Evolutionary conservation across 2,888 invertebrate genomes (phyloP).

Genomic region (Lordiphosa andalusiaca): DNA sequence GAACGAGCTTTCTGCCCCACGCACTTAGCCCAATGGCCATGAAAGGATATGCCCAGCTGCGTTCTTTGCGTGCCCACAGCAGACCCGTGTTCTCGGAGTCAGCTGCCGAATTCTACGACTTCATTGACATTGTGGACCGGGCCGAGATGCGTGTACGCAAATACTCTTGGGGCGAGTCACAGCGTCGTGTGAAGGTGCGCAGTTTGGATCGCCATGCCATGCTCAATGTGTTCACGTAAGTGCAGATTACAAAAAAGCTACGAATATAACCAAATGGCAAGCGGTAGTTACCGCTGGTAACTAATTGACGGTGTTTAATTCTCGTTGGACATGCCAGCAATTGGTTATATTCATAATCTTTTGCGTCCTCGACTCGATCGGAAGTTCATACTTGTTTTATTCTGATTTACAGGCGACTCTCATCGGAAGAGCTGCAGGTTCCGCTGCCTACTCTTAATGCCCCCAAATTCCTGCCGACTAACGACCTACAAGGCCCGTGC

Average conservation of each 20-base stretch:
- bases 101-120: slow-evolving; percentile 82
- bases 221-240: slow-evolving; percentile 74
- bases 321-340: too few species aligned
- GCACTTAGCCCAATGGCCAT: slow-evolving; percentile 87
- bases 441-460: slow-evolving; percentile 75
- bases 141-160: slow-evolving; percentile 67
- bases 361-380: background rate
- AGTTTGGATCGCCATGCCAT: slow-evolving; percentile 78
- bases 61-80: slow-evolving; percentile 85
- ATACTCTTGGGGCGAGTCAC: slow-evolving; percentile 75
- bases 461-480: slow-evolving; percentile 77
- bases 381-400: background rate
- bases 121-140: slow-evolving; percentile 75
- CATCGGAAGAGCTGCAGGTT: slow-evolving; percentile 76
- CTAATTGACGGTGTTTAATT: too few species aligned
- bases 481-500: slow-evolving; percentile 78
- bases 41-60: slow-evolving; percentile 87
- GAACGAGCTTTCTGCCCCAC: slow-evolving; percentile 71
- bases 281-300: too few species aligned
- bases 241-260: background rate
- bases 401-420: slow-evolving; percentile 54
- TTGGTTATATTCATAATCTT: background rate
- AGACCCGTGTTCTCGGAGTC: slow-evolving; percentile 86
- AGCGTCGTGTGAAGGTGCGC: slow-evolving; percentile 77
- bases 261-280: too few species aligned